Evolutionary conservation across 2,113 vertebrate species (phyloP).

Genomic region (Psammodynastes pulverulentus): DNA sequence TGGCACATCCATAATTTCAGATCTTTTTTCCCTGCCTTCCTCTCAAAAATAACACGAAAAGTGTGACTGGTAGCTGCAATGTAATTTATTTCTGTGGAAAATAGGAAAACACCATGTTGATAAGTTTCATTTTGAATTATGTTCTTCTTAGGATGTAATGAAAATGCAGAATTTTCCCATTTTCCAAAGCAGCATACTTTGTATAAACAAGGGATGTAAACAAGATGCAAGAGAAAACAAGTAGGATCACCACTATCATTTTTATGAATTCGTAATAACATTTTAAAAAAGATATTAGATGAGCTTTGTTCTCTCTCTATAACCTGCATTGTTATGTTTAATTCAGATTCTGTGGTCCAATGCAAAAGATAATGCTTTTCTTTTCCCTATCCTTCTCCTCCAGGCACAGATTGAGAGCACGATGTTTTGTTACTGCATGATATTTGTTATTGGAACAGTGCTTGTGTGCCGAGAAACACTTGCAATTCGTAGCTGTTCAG

Average conservation of each 20-base stretch:
- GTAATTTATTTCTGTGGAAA: not conserved
- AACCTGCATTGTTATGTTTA: not conserved
- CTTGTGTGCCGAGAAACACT: conserved; percentile 38
- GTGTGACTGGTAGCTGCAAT: not conserved
- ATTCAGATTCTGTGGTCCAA: not conserved
- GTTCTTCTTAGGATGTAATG: not conserved
- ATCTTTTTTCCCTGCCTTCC: not conserved
- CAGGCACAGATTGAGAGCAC: conserved; percentile 38
- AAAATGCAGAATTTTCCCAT: not conserved
- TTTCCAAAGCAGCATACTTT: not conserved
- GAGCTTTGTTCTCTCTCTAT: not conserved
- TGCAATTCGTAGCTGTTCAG: conserved; percentile 54
- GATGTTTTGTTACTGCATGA: conserved; percentile 52
- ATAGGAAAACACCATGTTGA: not conserved
- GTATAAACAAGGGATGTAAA: not conserved
- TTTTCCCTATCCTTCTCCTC: conserved; percentile 21
- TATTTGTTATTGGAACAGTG: conserved; percentile 51
- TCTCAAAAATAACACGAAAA: not conserved
- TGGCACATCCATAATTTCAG: not conserved
- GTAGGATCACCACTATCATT: not conserved
- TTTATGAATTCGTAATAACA: not conserved
- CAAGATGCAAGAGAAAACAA: not conserved
- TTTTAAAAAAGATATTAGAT: not conserved
- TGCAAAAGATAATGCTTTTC: fast-evolving
- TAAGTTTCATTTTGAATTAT: not conserved